phyloP scores from a whole-genome alignment of 2,113 vertebrate genomes.

The Diadophis punctatus region DNA sequence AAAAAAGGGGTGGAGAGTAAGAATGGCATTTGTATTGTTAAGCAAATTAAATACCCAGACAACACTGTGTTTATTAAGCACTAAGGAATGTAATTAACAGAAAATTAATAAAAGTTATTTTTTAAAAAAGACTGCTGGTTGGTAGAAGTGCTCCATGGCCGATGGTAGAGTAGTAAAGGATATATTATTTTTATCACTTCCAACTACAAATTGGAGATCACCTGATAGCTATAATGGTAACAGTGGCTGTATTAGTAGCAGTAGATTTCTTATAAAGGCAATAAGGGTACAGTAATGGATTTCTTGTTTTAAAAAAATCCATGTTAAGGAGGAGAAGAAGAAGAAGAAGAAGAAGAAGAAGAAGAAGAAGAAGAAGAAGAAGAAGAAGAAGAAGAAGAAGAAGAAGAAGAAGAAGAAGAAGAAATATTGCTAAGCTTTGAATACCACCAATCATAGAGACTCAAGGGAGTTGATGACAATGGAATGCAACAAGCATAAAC shows the following conservation, averaged over 20 bases:
- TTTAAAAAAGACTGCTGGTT: not conserved
- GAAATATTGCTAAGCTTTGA: not conserved
- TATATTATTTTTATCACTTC: not conserved
- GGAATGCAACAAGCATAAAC: not conserved
- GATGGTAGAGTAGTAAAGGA: not conserved
- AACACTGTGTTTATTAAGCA: too few relatives aligned
- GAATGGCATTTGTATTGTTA: too few relatives aligned
- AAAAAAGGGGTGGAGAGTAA: too few relatives aligned
- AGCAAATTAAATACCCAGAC: too few relatives aligned
- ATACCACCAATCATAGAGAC: not conserved
- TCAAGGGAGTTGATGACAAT: not conserved
- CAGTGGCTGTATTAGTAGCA: not conserved
- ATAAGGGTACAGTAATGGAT: not conserved
- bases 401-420: not conserved
- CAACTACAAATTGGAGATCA: not conserved
- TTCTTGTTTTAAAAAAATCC: not conserved
- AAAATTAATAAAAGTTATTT: too few relatives aligned
- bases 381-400: too few relatives aligned
- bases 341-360: too few relatives aligned
- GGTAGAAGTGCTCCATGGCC: not conserved
- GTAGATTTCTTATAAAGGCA: not conserved
- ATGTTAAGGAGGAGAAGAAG: not conserved
- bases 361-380: too few relatives aligned
- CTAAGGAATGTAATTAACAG: too few relatives aligned
- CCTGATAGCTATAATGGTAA: not conserved